These are phyloP conservation scores for Malurus splendens DNA, from an alignment of 2,797 vertebrate genomes.

Conservation along the genomic window DNA sequence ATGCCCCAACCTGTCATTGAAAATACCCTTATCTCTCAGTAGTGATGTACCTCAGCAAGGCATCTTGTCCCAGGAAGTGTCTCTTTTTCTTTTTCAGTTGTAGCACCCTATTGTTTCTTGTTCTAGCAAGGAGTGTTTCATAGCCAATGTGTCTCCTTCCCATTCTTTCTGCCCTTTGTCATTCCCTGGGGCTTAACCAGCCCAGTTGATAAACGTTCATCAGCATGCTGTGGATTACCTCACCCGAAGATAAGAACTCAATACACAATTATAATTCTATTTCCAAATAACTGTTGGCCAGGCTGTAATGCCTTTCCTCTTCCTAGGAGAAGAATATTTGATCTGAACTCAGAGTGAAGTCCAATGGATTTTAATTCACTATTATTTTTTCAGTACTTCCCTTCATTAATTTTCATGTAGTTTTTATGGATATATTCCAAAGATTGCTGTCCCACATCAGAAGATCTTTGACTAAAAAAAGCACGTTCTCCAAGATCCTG, in stretches of 20 bases:
- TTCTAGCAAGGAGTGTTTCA: constrained; percentile 52
- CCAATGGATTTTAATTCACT: background rate
- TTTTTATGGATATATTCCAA: background rate
- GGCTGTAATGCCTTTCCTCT: background rate
- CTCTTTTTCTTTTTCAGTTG: constrained; percentile 1
- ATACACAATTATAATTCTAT: constrained; percentile 54
- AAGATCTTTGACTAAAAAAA: background rate
- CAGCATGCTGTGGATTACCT: constrained; percentile 47
- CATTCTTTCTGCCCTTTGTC: constrained; percentile 47
- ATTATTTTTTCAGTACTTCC: background rate
- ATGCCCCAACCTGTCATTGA: background rate
- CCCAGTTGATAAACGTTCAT: constrained; percentile 37
- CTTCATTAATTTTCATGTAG: background rate
- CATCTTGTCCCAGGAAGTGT: constrained; percentile 38
- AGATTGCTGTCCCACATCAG: background rate
- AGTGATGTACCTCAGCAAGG: background rate
- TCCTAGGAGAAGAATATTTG: background rate
- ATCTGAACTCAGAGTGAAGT: background rate
- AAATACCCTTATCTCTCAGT: background rate
- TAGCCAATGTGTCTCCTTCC: constrained; percentile 47
- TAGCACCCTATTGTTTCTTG: constrained; percentile 48
- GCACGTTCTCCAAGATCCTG: background rate
- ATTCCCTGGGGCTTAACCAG: constrained; percentile 54
- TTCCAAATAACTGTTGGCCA: constrained; percentile 43
- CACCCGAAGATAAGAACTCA: constrained; percentile 58